A percentile compares a stretch with the other conserved stretches of the same genome.
phyloP scores from a whole-genome alignment of 2,888 invertebrate genomes.

The Zelleria hepariella region DNA sequence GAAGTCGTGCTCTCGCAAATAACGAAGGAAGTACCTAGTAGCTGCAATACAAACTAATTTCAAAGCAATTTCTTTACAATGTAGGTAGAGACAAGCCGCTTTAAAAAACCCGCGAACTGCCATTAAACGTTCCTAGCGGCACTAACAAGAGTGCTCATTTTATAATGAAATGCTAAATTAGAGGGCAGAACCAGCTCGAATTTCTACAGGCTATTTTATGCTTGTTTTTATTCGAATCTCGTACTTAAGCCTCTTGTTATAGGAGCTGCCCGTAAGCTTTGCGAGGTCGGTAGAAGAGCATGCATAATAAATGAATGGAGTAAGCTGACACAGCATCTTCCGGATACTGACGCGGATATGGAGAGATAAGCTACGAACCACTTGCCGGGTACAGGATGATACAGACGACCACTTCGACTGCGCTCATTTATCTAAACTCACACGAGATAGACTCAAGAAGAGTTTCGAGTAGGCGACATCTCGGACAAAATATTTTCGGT shows the following conservation, averaged over 20 bases:
- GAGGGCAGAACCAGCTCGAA: neutral
- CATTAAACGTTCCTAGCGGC: neutral
- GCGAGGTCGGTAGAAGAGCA: neutral
- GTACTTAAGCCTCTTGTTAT: neutral
- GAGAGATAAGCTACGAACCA: neutral
- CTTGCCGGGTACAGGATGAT: neutral
- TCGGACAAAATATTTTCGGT: no score
- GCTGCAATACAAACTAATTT: neutral
- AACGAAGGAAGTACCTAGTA: neutral
- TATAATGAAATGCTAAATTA: neutral
- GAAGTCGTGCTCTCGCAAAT: no score
- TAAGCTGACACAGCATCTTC: neutral
- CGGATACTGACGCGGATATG: neutral
- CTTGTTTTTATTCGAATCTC: neutral
- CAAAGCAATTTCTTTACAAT: neutral
- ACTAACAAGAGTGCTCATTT: neutral
- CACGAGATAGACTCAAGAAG: no score
- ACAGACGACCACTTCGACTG: no score
- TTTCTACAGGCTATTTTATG: neutral
- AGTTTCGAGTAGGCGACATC: no score
- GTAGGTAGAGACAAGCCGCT: neutral
- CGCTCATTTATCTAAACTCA: no score
- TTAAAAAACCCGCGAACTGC: neutral
- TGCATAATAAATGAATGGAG: constrained; percentile 1
- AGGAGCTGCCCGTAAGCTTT: no score